Evolutionary conservation across 2,888 invertebrate genomes (phyloP).

Genomic region (Ichneumon xanthorius): DNA sequence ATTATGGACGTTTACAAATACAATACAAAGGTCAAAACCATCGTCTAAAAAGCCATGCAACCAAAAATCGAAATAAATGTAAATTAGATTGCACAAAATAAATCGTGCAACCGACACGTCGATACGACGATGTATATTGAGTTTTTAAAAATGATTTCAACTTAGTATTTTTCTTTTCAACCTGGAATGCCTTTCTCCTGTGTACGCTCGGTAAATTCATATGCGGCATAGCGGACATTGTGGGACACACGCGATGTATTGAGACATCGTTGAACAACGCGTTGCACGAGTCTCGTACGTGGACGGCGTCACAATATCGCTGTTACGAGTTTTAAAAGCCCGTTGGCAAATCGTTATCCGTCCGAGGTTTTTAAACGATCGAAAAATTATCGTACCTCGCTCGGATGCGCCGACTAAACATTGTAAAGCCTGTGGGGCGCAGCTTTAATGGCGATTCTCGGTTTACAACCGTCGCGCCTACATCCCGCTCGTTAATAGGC

Average conservation of each 20-base stretch:
- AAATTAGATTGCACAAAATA: too few species aligned
- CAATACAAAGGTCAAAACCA: too few species aligned
- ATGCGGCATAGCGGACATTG: not conserved
- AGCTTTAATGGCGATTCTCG: not conserved
- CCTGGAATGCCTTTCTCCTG: not conserved
- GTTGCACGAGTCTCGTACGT: slow-evolving; percentile 3
- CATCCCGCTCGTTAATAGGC: too few species aligned
- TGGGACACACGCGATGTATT: not conserved
- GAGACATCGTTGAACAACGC: not conserved
- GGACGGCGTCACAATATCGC: not conserved
- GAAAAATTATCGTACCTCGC: not conserved
- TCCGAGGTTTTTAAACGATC: not conserved
- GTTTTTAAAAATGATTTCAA: not conserved
- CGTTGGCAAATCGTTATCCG: not conserved
- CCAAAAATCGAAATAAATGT: too few species aligned
- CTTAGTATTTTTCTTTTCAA: not conserved
- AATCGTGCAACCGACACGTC: too few species aligned
- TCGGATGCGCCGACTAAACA: not conserved
- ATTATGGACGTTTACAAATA: too few species aligned
- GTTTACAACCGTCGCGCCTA: not conserved
- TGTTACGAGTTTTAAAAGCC: not conserved
- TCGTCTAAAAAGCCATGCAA: too few species aligned
- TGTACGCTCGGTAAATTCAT: not conserved
- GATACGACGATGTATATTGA: too few species aligned
- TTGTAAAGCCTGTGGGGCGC: not conserved